A percentile compares a stretch with the other conserved stretches of the same genome.
These are phyloP conservation scores for Dendrocincla fuliginosa DNA, from an alignment of 2,797 vertebrate genomes.

Conservation along the genomic window DNA sequence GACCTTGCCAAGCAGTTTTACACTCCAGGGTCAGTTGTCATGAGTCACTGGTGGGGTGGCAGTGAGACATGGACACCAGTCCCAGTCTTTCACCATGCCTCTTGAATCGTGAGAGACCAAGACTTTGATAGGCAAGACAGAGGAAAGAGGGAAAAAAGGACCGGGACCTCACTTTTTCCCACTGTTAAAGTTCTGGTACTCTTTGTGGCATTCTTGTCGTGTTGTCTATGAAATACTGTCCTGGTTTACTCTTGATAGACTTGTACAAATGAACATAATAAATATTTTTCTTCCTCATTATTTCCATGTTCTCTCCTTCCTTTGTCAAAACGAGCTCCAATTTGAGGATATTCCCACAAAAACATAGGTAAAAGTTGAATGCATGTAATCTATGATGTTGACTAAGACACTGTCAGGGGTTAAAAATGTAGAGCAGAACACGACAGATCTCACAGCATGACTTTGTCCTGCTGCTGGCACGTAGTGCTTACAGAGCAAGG, in stretches of 20 bases:
- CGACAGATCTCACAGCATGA: neutral
- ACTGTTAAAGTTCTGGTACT: neutral
- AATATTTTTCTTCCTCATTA: neutral
- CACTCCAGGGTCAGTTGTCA: accelerated
- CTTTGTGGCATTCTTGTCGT: neutral
- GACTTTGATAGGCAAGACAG: neutral
- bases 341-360: neutral
- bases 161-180: neutral
- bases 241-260: neutral
- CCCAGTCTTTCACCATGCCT: neutral
- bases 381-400: neutral
- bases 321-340: neutral
- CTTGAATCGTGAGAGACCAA: neutral
- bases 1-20: neutral
- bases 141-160: neutral
- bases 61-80: accelerated
- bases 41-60: too few relatives aligned
- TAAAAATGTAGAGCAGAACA: neutral
- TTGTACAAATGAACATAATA: neutral
- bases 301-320: neutral
- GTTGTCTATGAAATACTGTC: neutral
- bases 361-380: neutral
- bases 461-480: neutral
- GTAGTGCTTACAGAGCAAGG: neutral
- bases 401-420: neutral